Percentiles rank a stretch among this genome's conserved stretches.
Conservation (phyloP, 1,140 invertebrate species). For the Agrypnia vestita region DNA sequence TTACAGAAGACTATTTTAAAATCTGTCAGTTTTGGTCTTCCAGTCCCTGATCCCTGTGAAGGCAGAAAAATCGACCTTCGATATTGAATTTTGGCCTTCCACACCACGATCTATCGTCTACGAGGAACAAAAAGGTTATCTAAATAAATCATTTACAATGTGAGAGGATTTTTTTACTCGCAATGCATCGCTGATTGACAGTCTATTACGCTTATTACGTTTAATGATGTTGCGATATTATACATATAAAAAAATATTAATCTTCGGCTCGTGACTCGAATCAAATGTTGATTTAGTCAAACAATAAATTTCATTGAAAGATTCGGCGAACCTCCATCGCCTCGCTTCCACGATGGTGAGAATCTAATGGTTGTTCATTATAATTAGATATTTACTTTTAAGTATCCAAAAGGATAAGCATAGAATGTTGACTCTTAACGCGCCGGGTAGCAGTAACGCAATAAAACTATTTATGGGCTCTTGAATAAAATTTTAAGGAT, state of each 20-base stretch:
- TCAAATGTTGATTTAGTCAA: constrained; percentile 22
- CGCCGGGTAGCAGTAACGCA: too few species aligned
- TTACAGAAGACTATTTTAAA: too few species aligned
- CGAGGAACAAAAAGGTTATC: constrained; percentile 45
- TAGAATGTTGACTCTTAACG: too few species aligned
- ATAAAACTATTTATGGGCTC: too few species aligned
- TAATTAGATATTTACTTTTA: constrained; percentile 11
- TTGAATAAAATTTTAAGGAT: too few species aligned
- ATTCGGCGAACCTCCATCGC: constrained; percentile 10
- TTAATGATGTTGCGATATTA: constrained; percentile 54
- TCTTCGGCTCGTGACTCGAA: constrained; percentile 19
- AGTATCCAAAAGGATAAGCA: too few species aligned
- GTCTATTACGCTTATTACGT: constrained; percentile 57
- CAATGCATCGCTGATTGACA: constrained; percentile 57
- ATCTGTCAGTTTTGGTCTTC: too few species aligned
- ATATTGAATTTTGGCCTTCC: not conserved
- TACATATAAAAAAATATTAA: constrained; percentile 21
- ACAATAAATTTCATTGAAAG: constrained; percentile 28
- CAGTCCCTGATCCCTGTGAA: too few species aligned
- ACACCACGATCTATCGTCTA: constrained; percentile 21
- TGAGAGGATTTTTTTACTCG: constrained; percentile 20
- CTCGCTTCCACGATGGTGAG: not conserved
- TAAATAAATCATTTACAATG: constrained; percentile 53
- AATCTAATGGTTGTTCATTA: constrained; percentile 12
- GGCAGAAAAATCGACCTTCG: constrained; percentile 13